Evolutionary conservation across 2,113 vertebrate genomes (phyloP).

Genomic region (Otolemur garnettii): DNA sequence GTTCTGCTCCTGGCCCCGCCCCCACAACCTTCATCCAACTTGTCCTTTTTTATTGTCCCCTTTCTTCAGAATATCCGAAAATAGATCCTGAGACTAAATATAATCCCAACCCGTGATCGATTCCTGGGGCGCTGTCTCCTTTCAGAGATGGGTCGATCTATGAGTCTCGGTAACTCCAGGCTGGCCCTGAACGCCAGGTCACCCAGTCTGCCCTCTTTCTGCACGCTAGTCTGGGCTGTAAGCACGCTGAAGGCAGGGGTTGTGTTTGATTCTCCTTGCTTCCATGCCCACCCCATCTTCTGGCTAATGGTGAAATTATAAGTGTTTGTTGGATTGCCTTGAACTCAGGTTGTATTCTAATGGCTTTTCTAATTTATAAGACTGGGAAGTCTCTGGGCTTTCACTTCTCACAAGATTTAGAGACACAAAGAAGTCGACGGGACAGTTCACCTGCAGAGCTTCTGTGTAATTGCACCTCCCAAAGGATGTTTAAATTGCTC

Average conservation of each 20-base stretch:
- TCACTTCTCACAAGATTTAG: conserved; percentile 84
- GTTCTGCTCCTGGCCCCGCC: conserved; percentile 7
- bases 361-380: conserved; percentile 78
- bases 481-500: conserved; percentile 81
- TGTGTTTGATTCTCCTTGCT: not conserved
- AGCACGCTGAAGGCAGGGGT: conserved; percentile 48
- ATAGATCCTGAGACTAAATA: conserved; percentile 80
- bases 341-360: not conserved
- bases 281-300: not conserved
- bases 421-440: conserved; percentile 77
- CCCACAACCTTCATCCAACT: conserved; percentile 66
- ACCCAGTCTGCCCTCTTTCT: not conserved
- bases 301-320: not conserved
- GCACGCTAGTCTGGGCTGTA: not conserved
- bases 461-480: conserved; percentile 84
- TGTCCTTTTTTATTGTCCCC: not conserved
- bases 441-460: conserved; percentile 82
- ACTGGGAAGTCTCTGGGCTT: conserved; percentile 73
- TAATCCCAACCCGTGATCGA: conserved; percentile 75
- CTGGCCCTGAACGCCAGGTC: not conserved
- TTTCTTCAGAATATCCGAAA: conserved; percentile 67
- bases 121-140: conserved; percentile 73
- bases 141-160: conserved; percentile 54
- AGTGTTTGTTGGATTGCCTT: not conserved
- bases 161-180: not conserved